Evolutionary conservation across 2,113 vertebrate genomes (phyloP).

Genomic region (Monopterus albus): DNA sequence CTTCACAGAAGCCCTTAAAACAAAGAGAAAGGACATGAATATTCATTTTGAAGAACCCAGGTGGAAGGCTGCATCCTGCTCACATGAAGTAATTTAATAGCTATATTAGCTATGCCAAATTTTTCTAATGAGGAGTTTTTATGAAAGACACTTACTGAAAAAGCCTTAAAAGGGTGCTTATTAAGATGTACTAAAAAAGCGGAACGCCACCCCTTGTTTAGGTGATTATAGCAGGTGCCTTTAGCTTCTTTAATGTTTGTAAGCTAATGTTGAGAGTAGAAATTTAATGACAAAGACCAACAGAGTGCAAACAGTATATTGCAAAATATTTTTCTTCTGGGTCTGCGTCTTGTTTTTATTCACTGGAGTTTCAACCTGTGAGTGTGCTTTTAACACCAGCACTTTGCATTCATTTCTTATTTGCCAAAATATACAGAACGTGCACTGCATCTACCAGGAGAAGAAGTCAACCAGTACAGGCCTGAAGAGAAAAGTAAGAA

Average conservation of each 20-base stretch:
- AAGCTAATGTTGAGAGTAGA: neutral
- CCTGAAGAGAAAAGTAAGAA: neutral
- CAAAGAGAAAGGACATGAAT: no score
- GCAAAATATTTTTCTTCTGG: neutral
- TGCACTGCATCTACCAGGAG: neutral
- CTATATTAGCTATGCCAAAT: neutral
- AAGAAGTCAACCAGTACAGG: neutral
- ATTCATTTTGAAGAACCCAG: conserved; percentile 25
- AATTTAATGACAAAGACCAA: neutral
- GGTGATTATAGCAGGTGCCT: neutral
- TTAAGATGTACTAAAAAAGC: neutral
- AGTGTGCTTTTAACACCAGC: neutral
- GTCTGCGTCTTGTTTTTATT: neutral
- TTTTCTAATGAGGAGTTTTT: conserved; percentile 1
- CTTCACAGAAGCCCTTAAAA: conserved; percentile 43
- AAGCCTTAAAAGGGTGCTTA: neutral
- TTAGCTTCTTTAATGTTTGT: neutral
- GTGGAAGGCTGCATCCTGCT: neutral
- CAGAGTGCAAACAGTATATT: neutral
- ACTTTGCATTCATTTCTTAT: neutral
- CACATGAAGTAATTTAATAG: neutral
- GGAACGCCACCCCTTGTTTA: neutral
- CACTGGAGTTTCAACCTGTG: neutral
- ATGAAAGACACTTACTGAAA: no score
- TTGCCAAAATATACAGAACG: neutral